A percentile compares a stretch with the other conserved stretches of the same genome.
Evolutionary conservation across 2,888 invertebrate genomes (phyloP).

Genomic region (Pecten maximus): DNA sequence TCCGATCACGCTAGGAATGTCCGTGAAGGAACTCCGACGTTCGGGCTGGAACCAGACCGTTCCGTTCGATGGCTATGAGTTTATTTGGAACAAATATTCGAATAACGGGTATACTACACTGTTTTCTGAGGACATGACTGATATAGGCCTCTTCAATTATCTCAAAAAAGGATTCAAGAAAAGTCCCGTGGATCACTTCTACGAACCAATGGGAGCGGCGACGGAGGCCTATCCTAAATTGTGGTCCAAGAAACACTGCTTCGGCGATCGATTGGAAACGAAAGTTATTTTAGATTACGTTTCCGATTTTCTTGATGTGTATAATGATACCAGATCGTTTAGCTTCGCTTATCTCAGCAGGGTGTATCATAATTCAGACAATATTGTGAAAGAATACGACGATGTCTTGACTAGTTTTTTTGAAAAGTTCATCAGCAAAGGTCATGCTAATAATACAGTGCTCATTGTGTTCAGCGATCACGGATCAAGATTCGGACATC

Average conservation of each 20-base stretch:
- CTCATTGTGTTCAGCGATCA: conserved; percentile 89
- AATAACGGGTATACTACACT: conserved; percentile 89
- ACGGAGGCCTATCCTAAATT: conserved; percentile 68
- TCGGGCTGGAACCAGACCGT: conserved; percentile 64
- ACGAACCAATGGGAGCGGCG: conserved; percentile 88
- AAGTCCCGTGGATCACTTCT: conserved; percentile 93
- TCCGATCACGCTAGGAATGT: conserved; percentile 86
- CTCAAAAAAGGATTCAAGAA: conserved; percentile 87
- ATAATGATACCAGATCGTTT: conserved; percentile 87
- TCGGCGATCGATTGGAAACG: conserved; percentile 87
- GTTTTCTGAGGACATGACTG: conserved; percentile 91
- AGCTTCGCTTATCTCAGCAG: conserved; percentile 93
- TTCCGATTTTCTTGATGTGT: conserved; percentile 84
- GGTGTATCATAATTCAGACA: conserved; percentile 92
- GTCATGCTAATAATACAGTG: conserved; percentile 65
- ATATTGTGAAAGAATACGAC: conserved; percentile 90
- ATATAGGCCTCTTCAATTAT: conserved; percentile 91
- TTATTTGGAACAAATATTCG: conserved; percentile 91
- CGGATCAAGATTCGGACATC: conserved; percentile 93
- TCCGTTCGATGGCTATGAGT: conserved; percentile 84
- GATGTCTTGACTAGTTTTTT: conserved; percentile 86
- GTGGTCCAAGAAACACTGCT: conserved; percentile 83
- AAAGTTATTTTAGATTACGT: conserved; percentile 87
- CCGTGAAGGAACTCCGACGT: conserved; percentile 58
- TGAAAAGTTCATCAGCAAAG: conserved; percentile 78